Conservation (phyloP, 2,113 vertebrate species). For the Crotalus helleri region DNA sequence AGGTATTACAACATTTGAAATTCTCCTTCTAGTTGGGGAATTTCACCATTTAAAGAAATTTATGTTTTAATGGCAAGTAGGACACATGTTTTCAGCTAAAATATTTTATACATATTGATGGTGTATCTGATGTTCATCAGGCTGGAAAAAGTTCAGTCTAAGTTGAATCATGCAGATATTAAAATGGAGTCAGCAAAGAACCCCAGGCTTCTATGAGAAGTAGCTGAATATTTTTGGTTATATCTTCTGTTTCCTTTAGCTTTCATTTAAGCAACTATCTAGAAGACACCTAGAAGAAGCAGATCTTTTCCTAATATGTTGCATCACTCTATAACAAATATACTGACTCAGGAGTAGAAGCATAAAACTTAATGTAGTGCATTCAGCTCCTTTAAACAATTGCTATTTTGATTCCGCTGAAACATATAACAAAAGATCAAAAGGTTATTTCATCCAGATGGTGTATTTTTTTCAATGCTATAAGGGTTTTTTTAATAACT, state of each 20-base stretch:
- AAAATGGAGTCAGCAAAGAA: not conserved
- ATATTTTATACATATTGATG: not conserved
- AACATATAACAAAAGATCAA: conserved; percentile 37
- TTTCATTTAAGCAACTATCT: not conserved
- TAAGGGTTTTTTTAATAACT: conserved; percentile 18
- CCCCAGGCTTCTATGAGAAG: not conserved
- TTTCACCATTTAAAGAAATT: not conserved
- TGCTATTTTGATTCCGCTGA: conserved; percentile 23
- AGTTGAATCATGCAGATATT: not conserved
- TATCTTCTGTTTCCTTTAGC: not conserved
- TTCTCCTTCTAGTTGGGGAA: not conserved
- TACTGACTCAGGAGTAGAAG: rapidly evolving
- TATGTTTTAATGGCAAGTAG: not conserved
- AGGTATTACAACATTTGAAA: not conserved
- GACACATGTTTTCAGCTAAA: not conserved
- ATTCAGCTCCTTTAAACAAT: not conserved
- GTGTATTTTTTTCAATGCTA: conserved; percentile 17
- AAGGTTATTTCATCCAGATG: conserved; percentile 27
- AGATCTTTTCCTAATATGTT: not conserved
- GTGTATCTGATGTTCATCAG: not conserved
- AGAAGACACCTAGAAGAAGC: not conserved
- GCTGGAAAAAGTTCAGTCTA: not conserved
- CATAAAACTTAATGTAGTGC: rapidly evolving
- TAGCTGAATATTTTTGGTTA: not conserved
- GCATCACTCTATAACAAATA: not conserved